Evolutionary conservation across 1,140 invertebrate genomes (phyloP), one percentile per base, ranked within the genome.

Genomic region (Sycophila sp.): DNA sequence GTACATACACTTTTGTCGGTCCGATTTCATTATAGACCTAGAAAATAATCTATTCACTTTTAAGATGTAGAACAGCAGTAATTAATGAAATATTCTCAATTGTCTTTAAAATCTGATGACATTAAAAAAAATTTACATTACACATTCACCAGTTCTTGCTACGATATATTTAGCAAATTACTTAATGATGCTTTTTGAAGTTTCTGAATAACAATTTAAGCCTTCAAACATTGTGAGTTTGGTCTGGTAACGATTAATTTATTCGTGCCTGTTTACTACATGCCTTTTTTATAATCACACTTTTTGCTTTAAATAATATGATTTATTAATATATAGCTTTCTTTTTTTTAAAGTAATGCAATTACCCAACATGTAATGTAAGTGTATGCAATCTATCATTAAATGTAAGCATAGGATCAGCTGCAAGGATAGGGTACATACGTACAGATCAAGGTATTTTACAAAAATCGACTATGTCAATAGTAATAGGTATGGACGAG

Each of bases 1-100:
- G 74, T 80, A 81, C 80, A 77, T 75, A 73, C 73, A 78, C 74
- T 77, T 80, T 74, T 78, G 56, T 74, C 72, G 7, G 19, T 49
- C 42, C 49, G 30, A 36, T 70, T 64, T 64, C n/a, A 55, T 63
- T 45, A 53, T 34, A 59, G 28, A 60, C 40, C 30, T 63, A 69
- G 40, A 64, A n/a, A 64, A 64, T 70, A 58, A 8, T 30, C 30
- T 58, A 56, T 45, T n/a, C n/a, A n/a, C n/a, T n/a, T n/a, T n/a
- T 55, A 55, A 45, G 28, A 70, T 53, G 47, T 17, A 49, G 45
- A 70, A 51, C 51, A 70, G 69, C 40, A 64, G 47, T 26, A 53
- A 63, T 36, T 56, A 28, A 26, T 11, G 11, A 58, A 64, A 56
- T 45, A 63, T 22, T 17, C 2, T 53, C 28, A 38, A 63, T 19